These are phyloP conservation scores for Drosophila kepulauana DNA, from an alignment of 1,140 invertebrate genomes.

Conservation along the genomic window DNA sequence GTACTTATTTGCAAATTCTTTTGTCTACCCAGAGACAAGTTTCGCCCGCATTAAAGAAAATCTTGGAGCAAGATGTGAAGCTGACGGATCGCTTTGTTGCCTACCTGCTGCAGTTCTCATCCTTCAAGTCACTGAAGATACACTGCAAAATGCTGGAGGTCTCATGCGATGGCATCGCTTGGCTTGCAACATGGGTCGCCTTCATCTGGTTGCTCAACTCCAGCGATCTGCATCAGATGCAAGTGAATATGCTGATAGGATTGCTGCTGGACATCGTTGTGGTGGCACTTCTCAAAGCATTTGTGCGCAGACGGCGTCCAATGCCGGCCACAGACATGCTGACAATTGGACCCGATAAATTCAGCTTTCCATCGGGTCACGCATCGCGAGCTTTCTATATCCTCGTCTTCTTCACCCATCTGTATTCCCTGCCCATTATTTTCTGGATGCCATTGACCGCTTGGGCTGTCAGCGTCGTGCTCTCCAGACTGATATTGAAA, in stretches of 20 bases:
- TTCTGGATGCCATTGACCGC: conserved; percentile 88
- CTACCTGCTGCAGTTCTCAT: conserved; percentile 86
- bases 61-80: conserved; percentile 87
- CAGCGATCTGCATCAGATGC: conserved; percentile 91
- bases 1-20: not conserved
- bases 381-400: conserved; percentile 94
- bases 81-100: conserved; percentile 88
- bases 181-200: conserved; percentile 90
- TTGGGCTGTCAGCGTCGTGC: conserved; percentile 91
- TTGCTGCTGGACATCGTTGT: conserved; percentile 94
- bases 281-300: conserved; percentile 93
- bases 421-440: conserved; percentile 88
- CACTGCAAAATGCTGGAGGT: conserved; percentile 90
- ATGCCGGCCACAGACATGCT: conserved; percentile 88
- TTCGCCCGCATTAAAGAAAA: conserved; percentile 26
- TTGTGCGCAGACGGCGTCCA: conserved; percentile 91
- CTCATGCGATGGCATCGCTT: conserved; percentile 95
- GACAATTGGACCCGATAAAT: conserved; percentile 91
- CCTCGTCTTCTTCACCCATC: conserved; percentile 89
- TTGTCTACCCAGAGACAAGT: conserved; percentile 14
- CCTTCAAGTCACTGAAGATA: conserved; percentile 87
- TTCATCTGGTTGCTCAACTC: conserved; percentile 88
- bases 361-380: conserved; percentile 98
- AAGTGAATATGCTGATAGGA: conserved; percentile 93
- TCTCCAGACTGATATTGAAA: conserved; percentile 90